Base-by-base conservation (phyloP, 2,113 vertebrate genomes). In the Hyperoodon ampullatus region DNA sequence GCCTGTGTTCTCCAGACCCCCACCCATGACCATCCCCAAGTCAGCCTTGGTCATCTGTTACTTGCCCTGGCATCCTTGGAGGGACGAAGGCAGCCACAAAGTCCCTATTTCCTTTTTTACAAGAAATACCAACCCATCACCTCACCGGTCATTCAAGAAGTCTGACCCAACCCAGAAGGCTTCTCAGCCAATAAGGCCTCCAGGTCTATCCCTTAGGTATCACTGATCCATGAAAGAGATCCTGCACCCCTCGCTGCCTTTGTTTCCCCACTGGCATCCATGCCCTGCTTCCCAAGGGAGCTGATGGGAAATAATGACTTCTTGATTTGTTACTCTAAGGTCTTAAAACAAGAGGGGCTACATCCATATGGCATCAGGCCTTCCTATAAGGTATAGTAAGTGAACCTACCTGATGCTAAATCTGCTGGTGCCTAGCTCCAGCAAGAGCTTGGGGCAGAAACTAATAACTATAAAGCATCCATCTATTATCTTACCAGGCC, bases 401-500 rank as follows among this genome's bases (percentile, higher is more conserved):
- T 92, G 68, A 97, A 60, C 50, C 72, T 28, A n/a, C n/a, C 88
- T 55, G 72, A 78, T 10, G 75, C 80, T 97, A 95, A 97, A 96
- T 97, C 96, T 97, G 88, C 90, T 6, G 2, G 81, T 28, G 71
- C 95, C n/a, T 16, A 70, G 81, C 90, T 96, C 85, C 86, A 58
- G 68, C 74, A 71, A 92, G 92, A 24, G 28, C 93, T 74, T 21
- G 60, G 93, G 93, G 83, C 81, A 84, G 89, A 95, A 94, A 94
- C 94, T 77, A 97, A 97, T 96, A 96, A 96, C 86, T 24, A 53
- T 68, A 90, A 92, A 81, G 92, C 78, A 12, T 53, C 60, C 93
- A 96, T 95, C 94, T 65, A 90, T 98, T 97, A 97, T 95, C 78
- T 87, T 91, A 97, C 94, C 96, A 50, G 95, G 96, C 24, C 77